A percentile compares a stretch with the other conserved stretches of the same genome.
These are phyloP conservation scores for Pipa parva DNA, from an alignment of 2,113 vertebrate species.

Conservation along the genomic window DNA sequence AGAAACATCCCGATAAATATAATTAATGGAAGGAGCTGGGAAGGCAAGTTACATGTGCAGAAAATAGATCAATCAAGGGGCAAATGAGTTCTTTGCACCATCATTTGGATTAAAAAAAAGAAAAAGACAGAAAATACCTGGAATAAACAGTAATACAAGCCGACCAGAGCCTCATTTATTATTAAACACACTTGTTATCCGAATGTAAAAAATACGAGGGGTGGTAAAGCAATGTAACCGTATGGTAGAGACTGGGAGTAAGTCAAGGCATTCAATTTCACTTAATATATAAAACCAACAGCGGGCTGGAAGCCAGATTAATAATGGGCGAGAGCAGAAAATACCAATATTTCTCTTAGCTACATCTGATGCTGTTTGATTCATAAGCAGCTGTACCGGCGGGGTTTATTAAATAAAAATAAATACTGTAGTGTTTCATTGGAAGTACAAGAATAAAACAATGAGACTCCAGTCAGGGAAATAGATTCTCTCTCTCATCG, in stretches of 20 bases:
- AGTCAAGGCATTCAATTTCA: conserved; percentile 58
- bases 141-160: conserved; percentile 66
- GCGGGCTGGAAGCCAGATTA: conserved; percentile 64
- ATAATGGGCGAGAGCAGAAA: conserved; percentile 54
- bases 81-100: conserved; percentile 24
- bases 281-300: conserved; percentile 64
- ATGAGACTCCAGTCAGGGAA: conserved; percentile 9
- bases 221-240: conserved; percentile 58
- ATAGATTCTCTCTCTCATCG: conserved; percentile 35
- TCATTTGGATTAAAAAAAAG: conserved; percentile 64
- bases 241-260: conserved; percentile 57
- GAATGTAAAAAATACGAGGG: conserved; percentile 65
- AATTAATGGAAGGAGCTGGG: too few species aligned
- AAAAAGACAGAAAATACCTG: conserved; percentile 50
- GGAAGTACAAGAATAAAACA: conserved; percentile 36
- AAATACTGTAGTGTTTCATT: conserved; percentile 47
- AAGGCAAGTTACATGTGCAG: too few species aligned
- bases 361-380: conserved; percentile 56
- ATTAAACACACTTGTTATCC: conserved; percentile 70
- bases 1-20: too few species aligned
- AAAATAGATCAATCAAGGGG: too few species aligned
- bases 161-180: conserved; percentile 74
- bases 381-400: conserved; percentile 53
- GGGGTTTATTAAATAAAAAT: conserved; percentile 67
- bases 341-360: conserved; percentile 51